A percentile compares a stretch with the other conserved stretches of the same genome.
Conservation (phyloP, 2,888 invertebrate genomes). For the Girardia tigrina region DNA sequence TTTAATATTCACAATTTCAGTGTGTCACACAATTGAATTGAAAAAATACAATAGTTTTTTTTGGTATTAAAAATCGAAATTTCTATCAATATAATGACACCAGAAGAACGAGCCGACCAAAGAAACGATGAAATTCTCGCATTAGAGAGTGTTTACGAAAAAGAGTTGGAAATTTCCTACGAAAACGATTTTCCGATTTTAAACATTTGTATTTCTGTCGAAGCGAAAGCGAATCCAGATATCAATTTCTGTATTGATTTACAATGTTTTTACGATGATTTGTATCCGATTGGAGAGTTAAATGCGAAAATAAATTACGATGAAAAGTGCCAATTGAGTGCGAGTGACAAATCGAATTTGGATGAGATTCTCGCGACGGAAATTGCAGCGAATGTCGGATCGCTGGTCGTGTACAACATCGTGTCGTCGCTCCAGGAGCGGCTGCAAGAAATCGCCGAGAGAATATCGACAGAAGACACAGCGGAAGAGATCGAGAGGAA, state of each 20-base stretch:
- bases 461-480: not conserved
- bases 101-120: not conserved
- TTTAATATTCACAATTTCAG: not conserved
- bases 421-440: not conserved
- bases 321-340: not conserved
- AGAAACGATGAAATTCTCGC: not conserved
- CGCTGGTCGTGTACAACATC: not conserved
- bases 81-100: not conserved
- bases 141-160: not conserved
- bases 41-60: not conserved
- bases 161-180: not conserved
- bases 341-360: not conserved
- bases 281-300: not conserved
- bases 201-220: not conserved
- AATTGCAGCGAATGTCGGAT: not conserved
- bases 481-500: not conserved
- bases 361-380: not conserved
- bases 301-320: not conserved
- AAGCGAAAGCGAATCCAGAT: not conserved
- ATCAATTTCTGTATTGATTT: not conserved
- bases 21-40: not conserved
- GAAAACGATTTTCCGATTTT: not conserved
- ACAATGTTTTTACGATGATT: not conserved
- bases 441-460: not conserved
- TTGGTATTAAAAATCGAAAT: not conserved